A percentile compares a stretch with the other conserved stretches of the same genome.
Evolutionary conservation across 2,888 invertebrate species (phyloP).

Genomic region (Synergus gifuensis): DNA sequence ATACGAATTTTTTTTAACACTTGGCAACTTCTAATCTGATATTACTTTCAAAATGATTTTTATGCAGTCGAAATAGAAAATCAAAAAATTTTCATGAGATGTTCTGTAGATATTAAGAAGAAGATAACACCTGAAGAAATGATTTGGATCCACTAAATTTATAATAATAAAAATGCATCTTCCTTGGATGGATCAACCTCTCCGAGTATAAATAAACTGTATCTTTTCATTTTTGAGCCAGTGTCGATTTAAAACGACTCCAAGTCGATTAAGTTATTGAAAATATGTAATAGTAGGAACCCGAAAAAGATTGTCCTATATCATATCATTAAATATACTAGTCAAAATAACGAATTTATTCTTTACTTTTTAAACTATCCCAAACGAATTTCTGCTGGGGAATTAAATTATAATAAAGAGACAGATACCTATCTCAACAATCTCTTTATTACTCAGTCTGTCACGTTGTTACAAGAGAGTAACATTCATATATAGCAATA

Average conservation of each 20-base stretch:
- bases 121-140: not conserved
- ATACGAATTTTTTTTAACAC: not conserved
- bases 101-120: not conserved
- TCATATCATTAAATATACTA: constrained; percentile 73
- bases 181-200: not conserved
- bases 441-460: constrained; percentile 41
- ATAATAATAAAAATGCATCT: not conserved
- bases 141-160: not conserved
- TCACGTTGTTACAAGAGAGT: constrained; percentile 17
- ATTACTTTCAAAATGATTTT: not conserved
- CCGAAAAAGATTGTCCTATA: constrained; percentile 67
- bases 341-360: constrained; percentile 64
- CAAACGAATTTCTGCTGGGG: not conserved
- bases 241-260: not conserved
- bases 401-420: not conserved
- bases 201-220: not conserved
- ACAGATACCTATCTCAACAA: constrained; percentile 3
- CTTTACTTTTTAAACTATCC: not conserved
- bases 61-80: not conserved
- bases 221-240: not conserved
- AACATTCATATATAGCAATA: constrained; percentile 28
- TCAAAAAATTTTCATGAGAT: not conserved
- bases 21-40: not conserved
- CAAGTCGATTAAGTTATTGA: constrained; percentile 4
- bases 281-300: constrained; percentile 14